Evolutionary conservation across 2,797 vertebrate genomes (phyloP).

Genomic region (Masticophis lateralis): DNA sequence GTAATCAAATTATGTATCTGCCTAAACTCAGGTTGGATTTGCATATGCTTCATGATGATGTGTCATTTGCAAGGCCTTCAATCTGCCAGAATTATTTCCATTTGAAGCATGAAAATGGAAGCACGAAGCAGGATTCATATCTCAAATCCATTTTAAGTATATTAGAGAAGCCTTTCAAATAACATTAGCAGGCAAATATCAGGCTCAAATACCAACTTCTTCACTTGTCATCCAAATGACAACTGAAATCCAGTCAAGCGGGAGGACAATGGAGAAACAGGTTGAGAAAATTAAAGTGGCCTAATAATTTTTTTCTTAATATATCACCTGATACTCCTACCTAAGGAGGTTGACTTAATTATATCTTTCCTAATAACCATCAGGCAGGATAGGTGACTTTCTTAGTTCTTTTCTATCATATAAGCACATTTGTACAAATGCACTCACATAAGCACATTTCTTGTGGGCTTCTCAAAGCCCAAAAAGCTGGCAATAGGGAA

Average conservation of each 20-base stretch:
- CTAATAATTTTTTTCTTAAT: background rate
- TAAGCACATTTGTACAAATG: background rate
- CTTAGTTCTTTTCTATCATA: background rate
- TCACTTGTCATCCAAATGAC: background rate
- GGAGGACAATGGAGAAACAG: background rate
- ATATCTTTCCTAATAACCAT: background rate
- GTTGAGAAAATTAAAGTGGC: background rate
- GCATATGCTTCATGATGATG: background rate
- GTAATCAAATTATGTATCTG: background rate
- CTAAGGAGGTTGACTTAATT: background rate
- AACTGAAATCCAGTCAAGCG: background rate
- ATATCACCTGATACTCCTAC: background rate
- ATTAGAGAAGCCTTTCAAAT: background rate
- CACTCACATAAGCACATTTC: background rate
- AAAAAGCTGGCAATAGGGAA: background rate
- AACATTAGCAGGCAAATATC: background rate
- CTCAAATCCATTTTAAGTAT: background rate
- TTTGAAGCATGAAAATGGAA: background rate
- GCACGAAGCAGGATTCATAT: background rate
- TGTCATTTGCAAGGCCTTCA: background rate
- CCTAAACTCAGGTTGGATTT: background rate
- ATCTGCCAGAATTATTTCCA: background rate
- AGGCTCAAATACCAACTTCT: background rate
- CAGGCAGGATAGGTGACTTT: background rate
- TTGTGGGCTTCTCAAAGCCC: background rate